phyloP scores from a whole-genome alignment of 2,113 vertebrate genomes.

The Stictonetta naevosa region DNA sequence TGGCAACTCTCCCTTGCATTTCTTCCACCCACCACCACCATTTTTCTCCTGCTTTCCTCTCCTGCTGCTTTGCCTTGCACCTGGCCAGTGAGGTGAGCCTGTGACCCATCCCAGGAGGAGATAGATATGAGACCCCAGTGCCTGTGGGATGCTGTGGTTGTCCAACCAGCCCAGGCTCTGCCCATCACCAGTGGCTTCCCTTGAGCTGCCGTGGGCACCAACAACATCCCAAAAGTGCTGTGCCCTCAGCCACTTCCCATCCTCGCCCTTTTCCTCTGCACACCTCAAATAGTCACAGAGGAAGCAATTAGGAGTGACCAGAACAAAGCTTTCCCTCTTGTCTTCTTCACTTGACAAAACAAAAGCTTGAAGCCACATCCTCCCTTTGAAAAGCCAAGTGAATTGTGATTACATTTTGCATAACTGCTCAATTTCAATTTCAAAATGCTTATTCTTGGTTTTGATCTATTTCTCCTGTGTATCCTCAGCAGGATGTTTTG shows the following conservation, averaged over 20 bases:
- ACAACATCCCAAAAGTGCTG: background rate
- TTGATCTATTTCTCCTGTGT: slow-evolving; percentile 15
- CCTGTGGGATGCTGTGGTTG: background rate
- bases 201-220: background rate
- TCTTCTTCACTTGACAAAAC: slow-evolving; percentile 4
- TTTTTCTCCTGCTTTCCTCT: background rate
- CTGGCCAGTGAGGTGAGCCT: background rate
- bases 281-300: background rate
- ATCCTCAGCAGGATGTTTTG: background rate
- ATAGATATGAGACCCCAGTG: background rate
- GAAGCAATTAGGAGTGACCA: slow-evolving; percentile 9
- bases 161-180: background rate
- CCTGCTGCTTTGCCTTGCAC: background rate
- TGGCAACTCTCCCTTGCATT: background rate
- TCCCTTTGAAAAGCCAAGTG: background rate
- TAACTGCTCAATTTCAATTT: background rate
- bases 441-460: background rate
- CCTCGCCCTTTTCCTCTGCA: background rate
- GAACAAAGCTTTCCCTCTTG: background rate
- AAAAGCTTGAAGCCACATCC: slow-evolving; percentile 14
- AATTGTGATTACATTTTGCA: background rate
- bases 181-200: background rate
- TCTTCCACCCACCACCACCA: background rate
- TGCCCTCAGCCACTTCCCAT: background rate
- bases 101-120: too few species aligned